These are phyloP conservation scores for Cryptocheilus praepositus DNA, from an alignment of 2,888 invertebrate species.

Conservation along the genomic window DNA sequence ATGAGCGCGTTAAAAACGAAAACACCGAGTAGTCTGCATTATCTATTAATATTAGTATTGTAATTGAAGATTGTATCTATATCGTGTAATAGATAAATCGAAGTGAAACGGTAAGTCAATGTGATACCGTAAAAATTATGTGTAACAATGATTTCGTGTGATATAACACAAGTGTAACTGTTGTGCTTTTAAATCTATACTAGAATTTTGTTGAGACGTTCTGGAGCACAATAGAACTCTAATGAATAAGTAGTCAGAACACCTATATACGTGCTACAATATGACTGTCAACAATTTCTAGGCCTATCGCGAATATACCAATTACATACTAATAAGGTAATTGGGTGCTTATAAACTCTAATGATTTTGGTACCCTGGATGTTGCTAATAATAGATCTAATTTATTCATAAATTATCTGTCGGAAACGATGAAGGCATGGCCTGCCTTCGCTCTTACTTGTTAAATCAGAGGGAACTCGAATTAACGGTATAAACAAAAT, in stretches of 20 bases:
- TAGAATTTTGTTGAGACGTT: background rate
- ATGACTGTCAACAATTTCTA: slow-evolving; percentile 53
- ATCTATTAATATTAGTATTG: too few relatives aligned
- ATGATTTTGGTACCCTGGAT: slow-evolving; percentile 60
- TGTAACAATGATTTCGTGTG: background rate
- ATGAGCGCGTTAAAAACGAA: too few relatives aligned
- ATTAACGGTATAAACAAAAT: too few relatives aligned
- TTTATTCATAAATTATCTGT: slow-evolving; percentile 29
- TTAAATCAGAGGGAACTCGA: background rate
- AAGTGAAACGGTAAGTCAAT: background rate
- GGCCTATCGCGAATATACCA: slow-evolving; percentile 52
- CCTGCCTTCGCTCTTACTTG: background rate
- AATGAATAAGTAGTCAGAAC: slow-evolving; percentile 8
- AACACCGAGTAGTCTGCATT: too few relatives aligned
- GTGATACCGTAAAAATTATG: background rate
- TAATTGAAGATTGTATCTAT: too few relatives aligned
- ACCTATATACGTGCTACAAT: slow-evolving; percentile 31
- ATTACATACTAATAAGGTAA: slow-evolving; percentile 53
- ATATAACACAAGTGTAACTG: background rate
- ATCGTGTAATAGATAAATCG: too few relatives aligned
- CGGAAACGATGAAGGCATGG: background rate
- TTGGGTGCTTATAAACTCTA: slow-evolving; percentile 46
- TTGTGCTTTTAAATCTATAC: background rate
- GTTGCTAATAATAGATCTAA: slow-evolving; percentile 44
- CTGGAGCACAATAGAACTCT: slow-evolving; percentile 3